These are phyloP conservation scores for Cephalotes varians DNA, from an alignment of 2,888 invertebrate species.

Conservation along the genomic window DNA sequence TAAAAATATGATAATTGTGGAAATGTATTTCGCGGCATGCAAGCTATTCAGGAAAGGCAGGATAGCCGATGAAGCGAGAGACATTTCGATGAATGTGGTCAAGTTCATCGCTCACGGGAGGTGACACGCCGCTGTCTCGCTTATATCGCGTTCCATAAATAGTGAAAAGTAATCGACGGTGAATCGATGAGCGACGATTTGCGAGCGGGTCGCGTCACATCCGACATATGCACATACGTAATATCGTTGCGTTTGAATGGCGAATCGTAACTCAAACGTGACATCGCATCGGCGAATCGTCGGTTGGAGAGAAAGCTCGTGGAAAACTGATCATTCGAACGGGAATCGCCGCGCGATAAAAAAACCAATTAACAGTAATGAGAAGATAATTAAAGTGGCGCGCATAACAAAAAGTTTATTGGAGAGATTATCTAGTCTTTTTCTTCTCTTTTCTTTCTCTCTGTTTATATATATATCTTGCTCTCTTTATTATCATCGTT, in stretches of 20 bases:
- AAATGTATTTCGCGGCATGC: background rate
- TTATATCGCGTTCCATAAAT: constrained; percentile 59
- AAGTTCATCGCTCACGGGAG: constrained; percentile 36
- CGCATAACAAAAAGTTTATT: constrained; percentile 15
- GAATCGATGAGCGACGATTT: constrained; percentile 58
- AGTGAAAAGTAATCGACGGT: constrained; percentile 49
- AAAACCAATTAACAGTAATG: constrained; percentile 38
- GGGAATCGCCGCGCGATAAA: background rate
- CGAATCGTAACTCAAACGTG: constrained; percentile 1
- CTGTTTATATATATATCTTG: background rate
- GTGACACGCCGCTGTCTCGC: constrained; percentile 33
- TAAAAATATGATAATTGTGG: background rate
- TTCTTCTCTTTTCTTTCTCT: background rate
- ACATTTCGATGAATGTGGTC: constrained; percentile 19
- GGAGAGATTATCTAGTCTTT: background rate
- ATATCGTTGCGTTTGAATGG: constrained; percentile 38
- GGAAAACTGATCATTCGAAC: constrained; percentile 15
- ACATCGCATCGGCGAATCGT: constrained; percentile 3
- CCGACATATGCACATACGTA: constrained; percentile 58
- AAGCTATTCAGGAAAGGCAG: background rate
- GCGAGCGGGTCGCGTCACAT: constrained; percentile 46
- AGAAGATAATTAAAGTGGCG: constrained; percentile 33
- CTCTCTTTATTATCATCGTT: background rate
- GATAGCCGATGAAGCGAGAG: background rate
- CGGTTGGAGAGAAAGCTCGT: background rate